Conservation (phyloP, 92 coral and sea anemone genomes). For the Anthopleura xanthogrammica region DNA sequence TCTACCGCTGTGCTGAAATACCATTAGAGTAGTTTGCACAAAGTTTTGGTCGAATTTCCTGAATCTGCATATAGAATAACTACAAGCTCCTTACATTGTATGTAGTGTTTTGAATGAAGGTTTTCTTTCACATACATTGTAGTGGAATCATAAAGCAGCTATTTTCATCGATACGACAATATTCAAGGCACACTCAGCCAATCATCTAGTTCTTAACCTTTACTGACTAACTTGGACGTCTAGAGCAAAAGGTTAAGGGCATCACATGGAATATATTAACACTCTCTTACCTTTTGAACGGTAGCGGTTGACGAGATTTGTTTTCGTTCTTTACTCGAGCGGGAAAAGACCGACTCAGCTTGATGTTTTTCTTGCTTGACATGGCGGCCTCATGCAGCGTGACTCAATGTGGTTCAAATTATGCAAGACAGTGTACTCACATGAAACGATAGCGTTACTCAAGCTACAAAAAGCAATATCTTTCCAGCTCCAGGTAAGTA, state of each 20-base stretch:
- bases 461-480: not conserved
- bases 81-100: no score
- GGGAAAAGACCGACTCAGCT: conserved; percentile 40
- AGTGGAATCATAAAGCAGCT: not conserved
- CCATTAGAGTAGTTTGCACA: not conserved
- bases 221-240: not conserved
- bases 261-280: not conserved
- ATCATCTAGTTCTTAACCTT: not conserved
- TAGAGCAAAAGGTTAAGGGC: not conserved
- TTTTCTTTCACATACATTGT: no score
- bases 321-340: conserved; percentile 35
- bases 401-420: not conserved
- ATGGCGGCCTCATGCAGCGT: not conserved
- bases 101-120: no score
- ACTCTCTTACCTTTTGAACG: conserved; percentile 36
- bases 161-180: not conserved
- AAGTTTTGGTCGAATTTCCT: not conserved
- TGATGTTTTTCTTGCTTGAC: conserved; percentile 32
- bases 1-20: no score
- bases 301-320: conserved; percentile 38
- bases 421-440: no score
- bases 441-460: not conserved
- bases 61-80: not conserved
- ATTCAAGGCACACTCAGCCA: not conserved
- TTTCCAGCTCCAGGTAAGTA: not conserved